Evolutionary conservation across 1,140 invertebrate species (phyloP).

Genomic region (Latrodectus geometricus): DNA sequence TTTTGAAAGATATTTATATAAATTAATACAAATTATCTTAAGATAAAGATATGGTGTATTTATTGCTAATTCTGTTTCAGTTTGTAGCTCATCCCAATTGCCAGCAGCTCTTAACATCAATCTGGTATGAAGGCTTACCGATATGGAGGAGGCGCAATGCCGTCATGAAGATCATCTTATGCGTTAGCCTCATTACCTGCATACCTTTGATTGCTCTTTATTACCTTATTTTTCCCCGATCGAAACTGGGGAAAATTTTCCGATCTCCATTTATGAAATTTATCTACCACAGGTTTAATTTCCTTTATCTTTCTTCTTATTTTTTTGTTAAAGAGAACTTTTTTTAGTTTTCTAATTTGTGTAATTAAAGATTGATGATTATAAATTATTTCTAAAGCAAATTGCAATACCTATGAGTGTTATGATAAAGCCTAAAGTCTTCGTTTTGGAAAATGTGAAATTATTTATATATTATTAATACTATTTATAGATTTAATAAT

Average conservation of each 20-base stretch:
- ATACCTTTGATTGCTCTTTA: constrained; percentile 72
- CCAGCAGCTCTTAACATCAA: constrained; percentile 73
- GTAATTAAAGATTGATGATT: background rate
- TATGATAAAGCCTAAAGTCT: no score
- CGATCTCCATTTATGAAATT: constrained; percentile 75
- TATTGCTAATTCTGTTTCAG: constrained; percentile 65
- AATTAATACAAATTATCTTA: background rate
- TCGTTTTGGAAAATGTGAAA: no score
- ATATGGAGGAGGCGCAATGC: constrained; percentile 72
- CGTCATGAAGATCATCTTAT: constrained; percentile 70
- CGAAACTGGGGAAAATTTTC: constrained; percentile 71
- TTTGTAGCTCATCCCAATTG: constrained; percentile 75
- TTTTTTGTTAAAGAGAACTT: background rate
- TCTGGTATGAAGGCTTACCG: constrained; percentile 74
- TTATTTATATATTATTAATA: no score
- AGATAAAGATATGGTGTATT: background rate
- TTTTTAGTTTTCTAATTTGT: background rate
- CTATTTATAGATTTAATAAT: no score
- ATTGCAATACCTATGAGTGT: no score
- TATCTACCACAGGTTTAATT: constrained; percentile 73
- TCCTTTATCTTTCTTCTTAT: background rate
- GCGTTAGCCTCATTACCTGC: constrained; percentile 69
- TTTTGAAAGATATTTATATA: background rate
- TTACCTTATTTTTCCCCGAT: constrained; percentile 72
- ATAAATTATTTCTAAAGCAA: no score